Conservation (phyloP, 2,113 vertebrate genomes). For the Taxidea taxus region DNA sequence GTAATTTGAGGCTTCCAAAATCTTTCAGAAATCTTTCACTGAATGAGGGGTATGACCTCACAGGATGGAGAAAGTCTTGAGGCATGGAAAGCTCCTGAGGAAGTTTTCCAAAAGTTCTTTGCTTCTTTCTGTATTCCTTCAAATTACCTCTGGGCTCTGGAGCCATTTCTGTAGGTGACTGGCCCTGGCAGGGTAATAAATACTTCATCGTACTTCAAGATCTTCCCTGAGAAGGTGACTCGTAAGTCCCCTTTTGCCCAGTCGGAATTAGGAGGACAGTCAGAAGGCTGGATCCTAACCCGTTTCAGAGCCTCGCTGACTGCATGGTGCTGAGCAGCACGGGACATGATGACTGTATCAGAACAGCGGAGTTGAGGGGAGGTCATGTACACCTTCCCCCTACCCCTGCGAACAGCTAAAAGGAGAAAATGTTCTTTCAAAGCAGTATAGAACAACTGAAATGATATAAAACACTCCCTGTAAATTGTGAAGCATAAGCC, state of each 20-base stretch:
- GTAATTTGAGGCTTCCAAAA: neutral
- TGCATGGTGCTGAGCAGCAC: neutral
- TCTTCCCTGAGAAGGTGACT: neutral
- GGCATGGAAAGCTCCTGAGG: neutral
- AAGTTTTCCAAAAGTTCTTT: neutral
- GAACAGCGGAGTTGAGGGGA: neutral
- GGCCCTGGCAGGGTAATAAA: too few species aligned
- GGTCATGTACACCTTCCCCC: neutral
- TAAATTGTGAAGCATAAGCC: neutral
- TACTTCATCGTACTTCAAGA: neutral
- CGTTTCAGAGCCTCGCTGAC: neutral
- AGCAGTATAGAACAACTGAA: neutral
- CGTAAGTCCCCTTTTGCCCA: neutral
- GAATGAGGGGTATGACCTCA: neutral
- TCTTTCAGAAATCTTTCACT: neutral
- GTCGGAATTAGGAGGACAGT: neutral
- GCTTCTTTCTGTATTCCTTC: neutral
- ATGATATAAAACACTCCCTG: neutral
- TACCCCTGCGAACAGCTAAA: neutral
- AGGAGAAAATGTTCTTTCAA: neutral
- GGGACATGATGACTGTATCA: neutral
- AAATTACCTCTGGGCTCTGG: neutral
- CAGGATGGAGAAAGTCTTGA: neutral
- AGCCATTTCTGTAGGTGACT: neutral
- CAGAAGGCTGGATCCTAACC: neutral